These are phyloP conservation scores for Parasteatoda tepidariorum DNA, from an alignment of 1,140 invertebrate species.

Conservation along the genomic window DNA sequence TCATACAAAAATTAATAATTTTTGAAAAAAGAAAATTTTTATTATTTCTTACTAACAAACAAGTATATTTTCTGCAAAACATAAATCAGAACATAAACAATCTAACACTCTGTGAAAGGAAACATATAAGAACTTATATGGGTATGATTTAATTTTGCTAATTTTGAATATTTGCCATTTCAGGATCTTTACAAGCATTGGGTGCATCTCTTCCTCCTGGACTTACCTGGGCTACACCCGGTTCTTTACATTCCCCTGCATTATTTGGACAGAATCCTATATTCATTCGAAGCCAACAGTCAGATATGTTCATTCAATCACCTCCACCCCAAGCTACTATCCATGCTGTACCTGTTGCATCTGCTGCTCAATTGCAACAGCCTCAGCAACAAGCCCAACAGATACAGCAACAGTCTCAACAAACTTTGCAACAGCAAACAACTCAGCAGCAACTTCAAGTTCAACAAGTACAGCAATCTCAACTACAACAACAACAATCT, in stretches of 20 bases:
- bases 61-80: too few species aligned
- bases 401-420: not conserved
- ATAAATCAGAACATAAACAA: too few species aligned
- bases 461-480: conserved; percentile 78
- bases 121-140: not conserved
- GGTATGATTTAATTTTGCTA: too few species aligned
- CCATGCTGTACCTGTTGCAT: conserved; percentile 53
- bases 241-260: conserved; percentile 74
- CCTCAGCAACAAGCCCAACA: conserved; percentile 65
- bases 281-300: conserved; percentile 81
- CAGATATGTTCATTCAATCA: conserved; percentile 88
- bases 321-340: conserved; percentile 73
- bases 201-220: conserved; percentile 76
- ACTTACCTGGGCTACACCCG: conserved; percentile 72
- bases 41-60: too few species aligned
- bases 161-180: too few species aligned
- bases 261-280: conserved; percentile 81
- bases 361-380: conserved; percentile 64
- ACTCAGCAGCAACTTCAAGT: conserved; percentile 8
- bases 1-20: too few species aligned
- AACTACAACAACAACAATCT: conserved; percentile 73
- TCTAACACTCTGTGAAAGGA: too few species aligned
- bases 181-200: conserved; percentile 65
- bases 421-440: not conserved
- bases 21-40: too few species aligned